Base-by-base conservation (phyloP, 2,888 invertebrate species). In the Himalopsyche japonica region DNA sequence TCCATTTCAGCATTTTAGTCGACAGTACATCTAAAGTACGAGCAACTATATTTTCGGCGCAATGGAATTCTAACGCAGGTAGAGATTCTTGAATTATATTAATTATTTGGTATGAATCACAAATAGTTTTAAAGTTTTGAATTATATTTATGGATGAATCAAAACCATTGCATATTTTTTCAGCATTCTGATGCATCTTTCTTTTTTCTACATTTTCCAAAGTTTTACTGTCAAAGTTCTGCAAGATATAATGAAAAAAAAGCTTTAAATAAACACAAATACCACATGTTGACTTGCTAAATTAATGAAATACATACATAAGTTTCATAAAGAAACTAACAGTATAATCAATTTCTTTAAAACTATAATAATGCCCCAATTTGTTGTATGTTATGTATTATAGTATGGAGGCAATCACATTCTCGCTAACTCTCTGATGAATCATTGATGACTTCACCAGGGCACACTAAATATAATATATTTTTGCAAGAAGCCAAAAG, bases 11-110 rank as follows among this genome's bases (percentile, higher is more conserved):
- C 4, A 89, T 88, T 83, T 89, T 90, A 27, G 88, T 88, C 0
- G 92, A 88, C 80, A 92, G 88, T 79, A 91, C 89, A 76, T 91
- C 90, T 8, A 90, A 88, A 76, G 93, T 90, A 70, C 91, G 92
- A 81, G 90, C 91, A 64, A 95, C 89, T 88, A 93, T 92, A 37
- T 88, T 89, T 70, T 93, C 91, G 89, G 93, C 93, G 89, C 92
- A 91, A 88, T 95, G 94, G 87, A 94, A 92, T 84, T 94, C 92
- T 48, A 95, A 89, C 85, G 93, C 92, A 0, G 93, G 90, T 76
- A 94, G 89, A 0, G 94, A 92, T 37, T 92, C 91, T 87, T 93
- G 92, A 32, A 94, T 92, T 57, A 91, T 89, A 76, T 87, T 89
- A 2, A 94, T 89, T 37, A 92, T 90, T 88, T 89, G 89, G 82